Conservation (phyloP, 2,797 vertebrate species). For the Thalassophryne amazonica region DNA sequence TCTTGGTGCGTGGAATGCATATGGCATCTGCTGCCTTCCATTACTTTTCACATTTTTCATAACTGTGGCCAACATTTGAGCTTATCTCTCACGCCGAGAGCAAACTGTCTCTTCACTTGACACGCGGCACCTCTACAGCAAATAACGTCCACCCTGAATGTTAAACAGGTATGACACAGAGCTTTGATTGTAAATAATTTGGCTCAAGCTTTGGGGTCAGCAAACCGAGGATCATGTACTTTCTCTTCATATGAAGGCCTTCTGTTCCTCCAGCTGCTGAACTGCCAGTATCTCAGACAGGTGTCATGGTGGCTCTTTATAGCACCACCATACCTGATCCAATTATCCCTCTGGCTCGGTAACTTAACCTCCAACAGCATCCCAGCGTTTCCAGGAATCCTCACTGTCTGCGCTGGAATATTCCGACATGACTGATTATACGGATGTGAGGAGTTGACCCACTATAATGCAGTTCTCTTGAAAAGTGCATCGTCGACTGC, state of each 20-base stretch:
- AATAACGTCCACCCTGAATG: slow-evolving; percentile 65
- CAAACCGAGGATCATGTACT: slow-evolving; percentile 58
- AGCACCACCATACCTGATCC: slow-evolving; percentile 66
- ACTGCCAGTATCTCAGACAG: slow-evolving; percentile 54
- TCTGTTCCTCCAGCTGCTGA: slow-evolving; percentile 78
- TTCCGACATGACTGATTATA: slow-evolving; percentile 72
- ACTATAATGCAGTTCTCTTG: slow-evolving; percentile 71
- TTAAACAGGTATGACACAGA: slow-evolving; percentile 73
- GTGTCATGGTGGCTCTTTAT: slow-evolving; percentile 61
- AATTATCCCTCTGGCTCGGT: slow-evolving; percentile 52
- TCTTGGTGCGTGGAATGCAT: slow-evolving; percentile 29
- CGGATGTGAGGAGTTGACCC: slow-evolving; percentile 76
- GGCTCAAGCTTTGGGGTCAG: slow-evolving; percentile 66
- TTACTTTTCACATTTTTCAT: slow-evolving; percentile 45
- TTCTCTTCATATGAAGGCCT: slow-evolving; percentile 66
- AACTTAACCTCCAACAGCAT: slow-evolving; percentile 62
- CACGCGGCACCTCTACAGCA: slow-evolving; percentile 57
- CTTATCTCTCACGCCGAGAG: slow-evolving; percentile 12
- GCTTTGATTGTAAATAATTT: slow-evolving; percentile 79
- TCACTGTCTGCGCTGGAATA: slow-evolving; percentile 52
- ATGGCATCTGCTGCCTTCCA: slow-evolving; percentile 57
- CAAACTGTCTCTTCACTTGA: slow-evolving; percentile 53
- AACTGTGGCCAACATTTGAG: slow-evolving; percentile 30
- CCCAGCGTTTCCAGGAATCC: slow-evolving; percentile 71
- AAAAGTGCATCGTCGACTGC: slow-evolving; percentile 74